A percentile compares a stretch with the other conserved stretches of the same genome.
Evolutionary conservation across 2,797 vertebrate genomes (phyloP).

Genomic region (Hippoglossus hippoglossus): DNA sequence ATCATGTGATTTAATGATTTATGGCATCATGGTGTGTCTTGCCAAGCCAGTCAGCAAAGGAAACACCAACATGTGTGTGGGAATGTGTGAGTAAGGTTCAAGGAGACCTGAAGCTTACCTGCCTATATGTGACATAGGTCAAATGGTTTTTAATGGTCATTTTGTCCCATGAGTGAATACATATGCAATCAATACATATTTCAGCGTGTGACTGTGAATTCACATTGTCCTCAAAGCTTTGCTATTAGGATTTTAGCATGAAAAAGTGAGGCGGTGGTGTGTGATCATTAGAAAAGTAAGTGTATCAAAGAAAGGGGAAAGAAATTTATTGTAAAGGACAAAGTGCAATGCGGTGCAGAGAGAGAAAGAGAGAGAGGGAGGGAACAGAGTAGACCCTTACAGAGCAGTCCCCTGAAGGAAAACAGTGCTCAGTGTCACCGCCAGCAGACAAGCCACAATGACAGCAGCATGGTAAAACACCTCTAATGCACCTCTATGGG

Average conservation of each 20-base stretch:
- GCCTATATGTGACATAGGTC: too few relatives aligned
- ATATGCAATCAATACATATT: too few relatives aligned
- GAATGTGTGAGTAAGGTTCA: too few relatives aligned
- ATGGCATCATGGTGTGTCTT: not conserved
- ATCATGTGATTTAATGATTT: not conserved
- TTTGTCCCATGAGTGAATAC: too few relatives aligned
- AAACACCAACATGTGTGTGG: too few relatives aligned
- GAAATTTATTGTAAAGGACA: constrained; percentile 17
- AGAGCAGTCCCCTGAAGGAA: constrained; percentile 54
- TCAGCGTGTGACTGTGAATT: not conserved
- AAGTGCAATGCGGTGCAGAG: not conserved
- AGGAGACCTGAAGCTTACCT: too few relatives aligned
- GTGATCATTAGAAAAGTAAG: constrained; percentile 8
- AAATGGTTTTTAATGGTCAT: too few relatives aligned
- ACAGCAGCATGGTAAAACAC: constrained; percentile 80
- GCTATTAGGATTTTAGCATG: constrained; percentile 46
- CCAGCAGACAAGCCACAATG: constrained; percentile 70
- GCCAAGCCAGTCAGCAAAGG: too few relatives aligned
- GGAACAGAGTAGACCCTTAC: constrained; percentile 23
- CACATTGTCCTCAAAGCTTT: not conserved
- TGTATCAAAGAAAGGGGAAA: not conserved
- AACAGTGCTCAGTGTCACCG: constrained; percentile 46
- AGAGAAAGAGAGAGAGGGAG: not conserved
- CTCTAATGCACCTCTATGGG: constrained; percentile 74
- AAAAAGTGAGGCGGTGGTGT: not conserved